phyloP scores from a whole-genome alignment of 2,888 invertebrate species.

The Lepidocyrtinus sp. region DNA sequence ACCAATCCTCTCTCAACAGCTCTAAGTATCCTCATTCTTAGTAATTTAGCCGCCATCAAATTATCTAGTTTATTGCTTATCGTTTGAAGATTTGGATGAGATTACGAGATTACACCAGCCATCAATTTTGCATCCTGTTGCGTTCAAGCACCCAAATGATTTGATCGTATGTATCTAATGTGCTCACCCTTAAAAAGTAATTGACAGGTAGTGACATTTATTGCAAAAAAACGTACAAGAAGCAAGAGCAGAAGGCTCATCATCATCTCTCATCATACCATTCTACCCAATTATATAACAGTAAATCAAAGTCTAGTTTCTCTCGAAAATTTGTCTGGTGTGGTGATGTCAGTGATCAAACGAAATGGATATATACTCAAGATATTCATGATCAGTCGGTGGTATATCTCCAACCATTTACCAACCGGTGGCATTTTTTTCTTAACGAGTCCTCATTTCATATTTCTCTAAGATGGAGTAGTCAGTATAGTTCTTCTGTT shows the following conservation, averaged over 20 bases:
- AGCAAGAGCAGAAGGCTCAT: conserved; percentile 7
- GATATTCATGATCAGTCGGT: background rate
- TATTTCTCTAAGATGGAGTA: too few relatives aligned
- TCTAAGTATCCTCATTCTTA: too few relatives aligned
- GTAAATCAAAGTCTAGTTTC: background rate
- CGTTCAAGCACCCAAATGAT: too few relatives aligned
- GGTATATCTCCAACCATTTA: too few relatives aligned
- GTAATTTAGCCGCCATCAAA: too few relatives aligned
- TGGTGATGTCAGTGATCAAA: conserved; percentile 19
- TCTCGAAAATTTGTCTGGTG: conserved; percentile 25
- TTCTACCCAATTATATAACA: background rate
- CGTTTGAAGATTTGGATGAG: background rate
- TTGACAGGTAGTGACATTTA: conserved; percentile 52
- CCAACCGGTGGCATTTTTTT: too few relatives aligned
- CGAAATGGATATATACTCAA: too few relatives aligned
- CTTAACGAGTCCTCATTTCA: too few relatives aligned
- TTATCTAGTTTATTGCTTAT: too few relatives aligned
- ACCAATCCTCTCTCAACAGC: too few relatives aligned
- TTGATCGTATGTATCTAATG: too few relatives aligned
- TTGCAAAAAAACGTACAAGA: conserved; percentile 33
- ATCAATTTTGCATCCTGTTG: background rate
- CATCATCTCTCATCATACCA: background rate
- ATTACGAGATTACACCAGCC: background rate
- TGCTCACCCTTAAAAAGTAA: conserved; percentile 20
- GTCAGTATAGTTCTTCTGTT: too few relatives aligned